Percentiles rank a stretch among this genome's conserved stretches.
Conservation (phyloP, 2,797 vertebrate species). For the Saguinus oedipus region DNA sequence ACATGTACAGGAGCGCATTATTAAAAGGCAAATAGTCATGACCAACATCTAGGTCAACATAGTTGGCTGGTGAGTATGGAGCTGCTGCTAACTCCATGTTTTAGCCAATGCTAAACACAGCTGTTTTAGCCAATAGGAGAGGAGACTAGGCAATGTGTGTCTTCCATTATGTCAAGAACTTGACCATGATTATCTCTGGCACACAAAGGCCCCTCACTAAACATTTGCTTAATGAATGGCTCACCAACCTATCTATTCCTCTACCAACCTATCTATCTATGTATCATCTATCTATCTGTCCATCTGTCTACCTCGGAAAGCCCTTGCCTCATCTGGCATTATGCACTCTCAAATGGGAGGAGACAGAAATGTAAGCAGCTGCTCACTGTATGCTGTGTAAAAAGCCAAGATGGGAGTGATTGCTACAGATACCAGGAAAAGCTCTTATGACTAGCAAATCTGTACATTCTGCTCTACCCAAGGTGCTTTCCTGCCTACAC, state of each 20-base stretch:
- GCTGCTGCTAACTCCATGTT: background rate
- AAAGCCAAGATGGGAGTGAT: background rate
- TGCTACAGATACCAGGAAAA: background rate
- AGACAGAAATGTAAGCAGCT: background rate
- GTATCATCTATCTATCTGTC: background rate
- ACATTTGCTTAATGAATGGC: background rate
- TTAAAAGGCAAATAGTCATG: background rate
- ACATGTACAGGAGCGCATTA: background rate
- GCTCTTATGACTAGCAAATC: background rate
- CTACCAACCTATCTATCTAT: background rate
- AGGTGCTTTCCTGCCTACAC: slow-evolving; percentile 37
- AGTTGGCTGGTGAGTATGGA: background rate
- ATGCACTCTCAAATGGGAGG: background rate
- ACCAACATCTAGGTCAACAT: background rate
- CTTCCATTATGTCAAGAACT: background rate
- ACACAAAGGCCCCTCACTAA: background rate
- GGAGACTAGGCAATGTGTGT: background rate
- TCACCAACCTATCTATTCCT: background rate
- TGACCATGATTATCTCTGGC: background rate
- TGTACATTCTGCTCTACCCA: slow-evolving; percentile 6
- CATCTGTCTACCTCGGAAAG: background rate
- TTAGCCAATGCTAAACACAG: background rate
- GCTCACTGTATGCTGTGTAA: background rate
- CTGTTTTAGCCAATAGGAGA: accelerated
- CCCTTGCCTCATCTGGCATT: background rate